Evolutionary conservation across 2,888 invertebrate genomes (phyloP).

Genomic region (Nycteola revayana): DNA sequence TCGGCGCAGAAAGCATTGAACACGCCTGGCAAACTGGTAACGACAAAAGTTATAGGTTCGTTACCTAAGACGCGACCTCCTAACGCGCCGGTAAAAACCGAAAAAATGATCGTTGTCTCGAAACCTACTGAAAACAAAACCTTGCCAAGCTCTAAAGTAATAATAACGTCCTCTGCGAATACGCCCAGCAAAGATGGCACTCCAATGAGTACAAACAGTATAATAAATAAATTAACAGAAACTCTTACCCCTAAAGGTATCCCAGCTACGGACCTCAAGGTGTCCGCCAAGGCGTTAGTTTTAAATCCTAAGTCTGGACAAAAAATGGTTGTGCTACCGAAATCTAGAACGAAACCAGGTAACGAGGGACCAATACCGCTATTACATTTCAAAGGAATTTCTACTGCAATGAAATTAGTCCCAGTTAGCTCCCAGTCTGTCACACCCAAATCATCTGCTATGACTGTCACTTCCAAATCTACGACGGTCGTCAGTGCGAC

Average conservation of each 20-base stretch:
- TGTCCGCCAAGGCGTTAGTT: conserved; percentile 74
- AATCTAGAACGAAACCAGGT: conserved; percentile 58
- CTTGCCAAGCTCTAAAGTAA: conserved; percentile 57
- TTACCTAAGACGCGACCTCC: conserved; percentile 51
- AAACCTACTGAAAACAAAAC: conserved; percentile 61
- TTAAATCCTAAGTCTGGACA: conserved; percentile 75
- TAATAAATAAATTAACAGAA: conserved; percentile 56
- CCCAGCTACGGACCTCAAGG: conserved; percentile 73
- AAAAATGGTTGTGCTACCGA: conserved; percentile 77
- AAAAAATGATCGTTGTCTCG: conserved; percentile 76
- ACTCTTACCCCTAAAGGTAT: conserved; percentile 70
- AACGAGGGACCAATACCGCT: conserved; percentile 67
- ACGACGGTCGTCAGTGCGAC: conserved; percentile 44
- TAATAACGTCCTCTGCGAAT: conserved; percentile 57
- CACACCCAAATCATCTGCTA: conserved; percentile 45
- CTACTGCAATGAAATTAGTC: conserved; percentile 72
- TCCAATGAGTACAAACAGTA: conserved; percentile 50
- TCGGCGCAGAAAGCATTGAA: conserved; percentile 61
- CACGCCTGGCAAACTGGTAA: conserved; percentile 60
- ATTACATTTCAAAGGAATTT: conserved; percentile 71
- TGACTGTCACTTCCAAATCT: conserved; percentile 63
- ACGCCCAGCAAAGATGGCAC: conserved; percentile 48
- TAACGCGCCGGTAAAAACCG: conserved; percentile 45
- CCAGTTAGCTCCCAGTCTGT: conserved; percentile 66
- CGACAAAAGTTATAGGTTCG: conserved; percentile 71